Evolutionary conservation across 1,140 invertebrate species (phyloP).

Genomic region (Eurosta solidaginis): DNA sequence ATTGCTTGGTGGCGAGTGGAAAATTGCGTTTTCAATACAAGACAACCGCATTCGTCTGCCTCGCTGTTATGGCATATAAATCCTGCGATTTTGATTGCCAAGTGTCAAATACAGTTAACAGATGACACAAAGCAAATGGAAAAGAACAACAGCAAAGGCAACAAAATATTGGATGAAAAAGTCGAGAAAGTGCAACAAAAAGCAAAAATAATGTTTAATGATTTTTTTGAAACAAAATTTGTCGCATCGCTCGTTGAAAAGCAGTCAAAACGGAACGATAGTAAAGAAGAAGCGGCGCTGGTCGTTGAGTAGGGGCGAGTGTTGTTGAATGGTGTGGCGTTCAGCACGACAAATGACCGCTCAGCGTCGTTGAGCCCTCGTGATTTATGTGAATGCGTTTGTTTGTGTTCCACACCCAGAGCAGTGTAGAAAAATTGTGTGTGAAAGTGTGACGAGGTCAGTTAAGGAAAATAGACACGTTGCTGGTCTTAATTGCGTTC

Average conservation of each 20-base stretch:
- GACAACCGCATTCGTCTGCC: background rate
- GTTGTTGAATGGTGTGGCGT: slow-evolving; percentile 21
- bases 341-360: slow-evolving; percentile 10
- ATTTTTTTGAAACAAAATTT: slow-evolving; percentile 19
- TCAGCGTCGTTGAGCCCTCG: slow-evolving; percentile 18
- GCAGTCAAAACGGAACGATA: background rate
- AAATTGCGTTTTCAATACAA: background rate
- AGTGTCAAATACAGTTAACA: slow-evolving; percentile 27
- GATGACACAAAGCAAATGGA: slow-evolving; percentile 13
- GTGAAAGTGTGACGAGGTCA: background rate
- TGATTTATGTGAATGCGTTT: background rate
- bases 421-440: background rate
- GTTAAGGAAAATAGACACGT: background rate
- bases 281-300: background rate
- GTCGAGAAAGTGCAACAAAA: background rate
- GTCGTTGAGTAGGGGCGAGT: slow-evolving; percentile 5
- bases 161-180: background rate
- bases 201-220: background rate
- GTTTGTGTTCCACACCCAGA: background rate
- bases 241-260: background rate
- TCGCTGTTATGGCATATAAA: slow-evolving; percentile 11
- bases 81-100: slow-evolving; percentile 18
- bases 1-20: background rate
- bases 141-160: background rate
- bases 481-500: background rate